Evolutionary conservation across 2,797 vertebrate genomes (phyloP).

Genomic region (Bradypus variegatus): DNA sequence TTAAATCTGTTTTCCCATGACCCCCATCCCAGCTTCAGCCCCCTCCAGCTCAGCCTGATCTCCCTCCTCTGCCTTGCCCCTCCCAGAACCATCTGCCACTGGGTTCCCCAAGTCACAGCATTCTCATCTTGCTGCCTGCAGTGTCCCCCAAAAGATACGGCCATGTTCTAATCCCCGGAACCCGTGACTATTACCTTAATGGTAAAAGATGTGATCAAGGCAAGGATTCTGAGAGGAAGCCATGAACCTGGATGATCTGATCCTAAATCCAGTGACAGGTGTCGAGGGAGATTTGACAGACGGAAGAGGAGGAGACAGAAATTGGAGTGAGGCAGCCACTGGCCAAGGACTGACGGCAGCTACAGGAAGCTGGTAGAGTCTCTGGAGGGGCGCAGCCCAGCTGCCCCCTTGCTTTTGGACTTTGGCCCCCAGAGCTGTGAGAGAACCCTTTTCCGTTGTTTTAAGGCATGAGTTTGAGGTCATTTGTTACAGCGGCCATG

Average conservation of each 20-base stretch:
- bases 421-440: not conserved
- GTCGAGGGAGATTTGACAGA: not conserved
- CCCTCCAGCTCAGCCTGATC: not conserved
- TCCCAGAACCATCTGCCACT: not conserved
- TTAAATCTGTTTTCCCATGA: too few species aligned
- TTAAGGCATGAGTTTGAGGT: not conserved
- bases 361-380: not conserved
- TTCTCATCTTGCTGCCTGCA: not conserved
- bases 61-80: not conserved
- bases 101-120: not conserved
- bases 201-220: not conserved
- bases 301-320: not conserved
- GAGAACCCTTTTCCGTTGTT: not conserved
- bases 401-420: not conserved
- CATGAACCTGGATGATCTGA: not conserved
- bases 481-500: not conserved
- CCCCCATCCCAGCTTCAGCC: too few species aligned
- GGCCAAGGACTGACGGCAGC: not conserved
- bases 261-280: not conserved
- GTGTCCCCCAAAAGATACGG: not conserved
- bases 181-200: fast-evolving
- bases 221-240: not conserved
- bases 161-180: fast-evolving
- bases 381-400: not conserved
- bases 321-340: not conserved